Evolutionary conservation across 1,140 invertebrate genomes (phyloP).

Genomic region (Scaptomyza montana): DNA sequence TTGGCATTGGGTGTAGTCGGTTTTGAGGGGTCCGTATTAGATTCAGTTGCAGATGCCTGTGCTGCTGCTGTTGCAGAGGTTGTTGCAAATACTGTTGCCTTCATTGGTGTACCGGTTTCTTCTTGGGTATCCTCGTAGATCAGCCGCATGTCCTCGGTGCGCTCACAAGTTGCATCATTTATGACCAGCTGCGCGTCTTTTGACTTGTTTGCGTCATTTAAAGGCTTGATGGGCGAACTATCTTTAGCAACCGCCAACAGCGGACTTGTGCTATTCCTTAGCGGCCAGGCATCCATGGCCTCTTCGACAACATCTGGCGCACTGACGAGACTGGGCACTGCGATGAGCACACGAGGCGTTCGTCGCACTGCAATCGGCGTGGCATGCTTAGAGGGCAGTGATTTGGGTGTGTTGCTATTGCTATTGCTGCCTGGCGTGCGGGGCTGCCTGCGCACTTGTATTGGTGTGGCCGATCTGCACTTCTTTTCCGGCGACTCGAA

Average conservation of each 20-base stretch:
- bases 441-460: constrained; percentile 68
- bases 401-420: constrained; percentile 38
- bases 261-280: constrained; percentile 53
- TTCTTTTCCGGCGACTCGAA: constrained; percentile 81
- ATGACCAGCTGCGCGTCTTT: constrained; percentile 67
- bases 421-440: constrained; percentile 63
- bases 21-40: constrained; percentile 42
- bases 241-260: constrained; percentile 14
- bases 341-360: constrained; percentile 62
- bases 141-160: constrained; percentile 88
- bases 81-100: constrained; percentile 47
- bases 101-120: constrained; percentile 47
- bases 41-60: constrained; percentile 24
- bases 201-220: constrained; percentile 51
- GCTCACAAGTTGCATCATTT: constrained; percentile 80
- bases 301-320: constrained; percentile 84
- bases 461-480: constrained; percentile 69
- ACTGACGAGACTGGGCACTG: constrained; percentile 40
- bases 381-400: constrained; percentile 56
- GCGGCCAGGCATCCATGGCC: constrained; percentile 85
- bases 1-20: constrained; percentile 79
- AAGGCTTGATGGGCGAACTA: not conserved
- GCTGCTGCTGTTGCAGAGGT: constrained; percentile 67
- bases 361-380: constrained; percentile 76
- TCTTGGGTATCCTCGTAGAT: constrained; percentile 86